phyloP scores from a whole-genome alignment of 2,113 vertebrate species.

The Ageneiosus marmoratus region DNA sequence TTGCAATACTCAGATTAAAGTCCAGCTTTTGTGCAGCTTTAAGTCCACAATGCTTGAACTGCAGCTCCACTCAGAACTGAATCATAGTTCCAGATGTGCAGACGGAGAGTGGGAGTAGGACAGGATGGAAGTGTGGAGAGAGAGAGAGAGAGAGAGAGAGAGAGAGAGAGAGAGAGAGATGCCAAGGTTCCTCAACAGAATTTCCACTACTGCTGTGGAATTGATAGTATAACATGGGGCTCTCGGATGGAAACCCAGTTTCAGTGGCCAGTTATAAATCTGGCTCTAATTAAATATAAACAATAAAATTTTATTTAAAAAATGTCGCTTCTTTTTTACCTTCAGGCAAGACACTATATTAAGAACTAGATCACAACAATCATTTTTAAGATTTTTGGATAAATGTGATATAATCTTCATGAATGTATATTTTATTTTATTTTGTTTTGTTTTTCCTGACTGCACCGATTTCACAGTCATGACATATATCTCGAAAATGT shows the following conservation, averaged over 20 bases:
- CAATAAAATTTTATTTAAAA: neutral
- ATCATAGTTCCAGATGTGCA: constrained; percentile 82
- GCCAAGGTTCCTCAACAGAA: constrained; percentile 2
- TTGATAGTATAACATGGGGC: constrained; percentile 24
- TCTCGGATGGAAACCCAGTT: neutral
- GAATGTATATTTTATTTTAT: neutral
- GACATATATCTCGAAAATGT: too few species aligned
- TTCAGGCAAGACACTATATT: neutral
- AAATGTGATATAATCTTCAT: neutral
- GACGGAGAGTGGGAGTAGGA: constrained; percentile 60
- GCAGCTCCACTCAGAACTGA: constrained; percentile 16
- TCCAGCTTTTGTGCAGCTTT: constrained; percentile 11
- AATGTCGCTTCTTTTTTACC: neutral
- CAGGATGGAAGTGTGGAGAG: constrained; percentile 26
- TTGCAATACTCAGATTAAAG: neutral
- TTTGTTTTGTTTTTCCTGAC: neutral
- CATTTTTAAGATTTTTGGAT: neutral
- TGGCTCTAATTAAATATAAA: neutral
- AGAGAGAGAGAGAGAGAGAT: constrained; percentile 16
- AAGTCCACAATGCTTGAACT: constrained; percentile 10
- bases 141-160: constrained; percentile 52
- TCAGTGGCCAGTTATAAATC: constrained; percentile 6
- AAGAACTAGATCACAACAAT: neutral
- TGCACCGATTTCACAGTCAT: neutral
- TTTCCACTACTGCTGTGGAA: constrained; percentile 40